phyloP scores from a whole-genome alignment of 2,797 vertebrate genomes.

The Lacerta agilis region DNA sequence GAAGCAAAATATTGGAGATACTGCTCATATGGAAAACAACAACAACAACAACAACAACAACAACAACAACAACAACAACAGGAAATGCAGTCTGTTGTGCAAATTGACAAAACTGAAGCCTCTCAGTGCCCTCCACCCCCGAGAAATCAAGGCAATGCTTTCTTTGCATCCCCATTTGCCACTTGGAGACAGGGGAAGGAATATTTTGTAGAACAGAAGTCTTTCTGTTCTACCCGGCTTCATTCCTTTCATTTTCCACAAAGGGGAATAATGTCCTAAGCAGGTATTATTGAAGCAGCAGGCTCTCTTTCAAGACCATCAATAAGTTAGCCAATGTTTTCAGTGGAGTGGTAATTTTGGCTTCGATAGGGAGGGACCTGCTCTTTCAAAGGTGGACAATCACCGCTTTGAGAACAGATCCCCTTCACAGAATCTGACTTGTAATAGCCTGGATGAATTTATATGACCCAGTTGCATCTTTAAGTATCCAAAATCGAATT shows the following conservation, averaged over 20 bases:
- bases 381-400: neutral
- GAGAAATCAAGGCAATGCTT: slow-evolving; percentile 15
- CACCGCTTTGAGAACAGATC: neutral
- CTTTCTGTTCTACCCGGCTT: slow-evolving; percentile 22
- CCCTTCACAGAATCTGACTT: neutral
- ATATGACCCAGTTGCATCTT: slow-evolving; percentile 2
- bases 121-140: neutral
- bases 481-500: slow-evolving; percentile 5
- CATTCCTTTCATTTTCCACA: neutral
- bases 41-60: neutral
- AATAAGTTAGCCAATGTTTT: slow-evolving; percentile 25
- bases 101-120: neutral
- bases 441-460: neutral
- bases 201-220: neutral
- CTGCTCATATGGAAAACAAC: neutral
- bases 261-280: neutral
- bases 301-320: neutral
- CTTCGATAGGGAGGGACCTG: neutral
- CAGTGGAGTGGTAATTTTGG: slow-evolving; percentile 22
- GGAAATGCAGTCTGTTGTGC: slow-evolving; percentile 4
- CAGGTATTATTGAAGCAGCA: slow-evolving; percentile 31
- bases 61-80: neutral
- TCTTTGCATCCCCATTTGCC: slow-evolving; percentile 27
- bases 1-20: neutral
- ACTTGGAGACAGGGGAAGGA: slow-evolving; percentile 8